These are phyloP conservation scores for Metopia argyrocephala DNA, from an alignment of 2,888 invertebrate species.

Conservation along the genomic window DNA sequence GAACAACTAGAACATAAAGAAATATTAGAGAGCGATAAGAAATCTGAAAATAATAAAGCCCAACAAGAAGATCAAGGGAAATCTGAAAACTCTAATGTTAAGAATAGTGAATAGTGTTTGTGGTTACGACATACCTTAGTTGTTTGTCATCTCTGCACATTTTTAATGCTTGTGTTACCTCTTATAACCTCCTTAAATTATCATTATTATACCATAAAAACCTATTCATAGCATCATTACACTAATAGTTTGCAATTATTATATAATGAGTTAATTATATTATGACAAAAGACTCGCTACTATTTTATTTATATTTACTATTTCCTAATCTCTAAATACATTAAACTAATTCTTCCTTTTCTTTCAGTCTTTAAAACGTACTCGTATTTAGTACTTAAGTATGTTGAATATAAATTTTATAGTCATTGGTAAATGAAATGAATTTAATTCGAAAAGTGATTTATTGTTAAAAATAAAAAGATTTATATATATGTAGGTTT, in stretches of 20 bases:
- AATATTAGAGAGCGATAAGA: neutral
- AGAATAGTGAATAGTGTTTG: slow-evolving; percentile 64
- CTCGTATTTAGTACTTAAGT: slow-evolving; percentile 50
- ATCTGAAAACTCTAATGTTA: slow-evolving; percentile 27
- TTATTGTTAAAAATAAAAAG: slow-evolving; percentile 60
- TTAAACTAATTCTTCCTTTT: slow-evolving; percentile 29
- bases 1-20: slow-evolving; percentile 49
- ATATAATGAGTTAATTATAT: neutral
- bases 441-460: slow-evolving; percentile 63
- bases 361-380: slow-evolving; percentile 11
- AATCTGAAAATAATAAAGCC: slow-evolving; percentile 26
- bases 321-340: slow-evolving; percentile 13
- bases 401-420: slow-evolving; percentile 45
- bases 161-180: slow-evolving; percentile 26
- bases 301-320: slow-evolving; percentile 16
- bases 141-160: slow-evolving; percentile 59
- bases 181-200: slow-evolving; percentile 18
- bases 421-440: slow-evolving; percentile 47
- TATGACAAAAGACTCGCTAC: slow-evolving; percentile 43
- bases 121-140: slow-evolving; percentile 61
- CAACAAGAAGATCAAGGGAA: slow-evolving; percentile 59
- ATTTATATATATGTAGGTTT: slow-evolving; percentile 38
- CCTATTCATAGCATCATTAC: slow-evolving; percentile 51
- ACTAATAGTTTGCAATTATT: neutral
- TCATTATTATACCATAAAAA: slow-evolving; percentile 20